These are phyloP conservation scores for Elegia similella DNA, from an alignment of 2,888 invertebrate species.

Conservation along the genomic window DNA sequence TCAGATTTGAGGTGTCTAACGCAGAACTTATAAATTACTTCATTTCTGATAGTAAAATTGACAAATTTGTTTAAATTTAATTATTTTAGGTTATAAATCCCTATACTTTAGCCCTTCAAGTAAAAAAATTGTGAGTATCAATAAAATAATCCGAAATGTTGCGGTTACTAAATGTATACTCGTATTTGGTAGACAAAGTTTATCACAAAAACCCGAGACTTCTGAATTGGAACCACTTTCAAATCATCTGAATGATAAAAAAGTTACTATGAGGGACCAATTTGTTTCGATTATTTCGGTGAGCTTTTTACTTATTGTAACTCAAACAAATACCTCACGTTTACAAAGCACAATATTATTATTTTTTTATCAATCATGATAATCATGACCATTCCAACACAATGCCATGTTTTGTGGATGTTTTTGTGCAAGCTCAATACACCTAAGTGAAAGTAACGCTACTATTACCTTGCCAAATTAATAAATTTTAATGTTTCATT, in stretches of 20 bases:
- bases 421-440: constrained; percentile 45
- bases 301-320: constrained; percentile 41
- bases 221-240: background rate
- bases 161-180: background rate
- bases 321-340: constrained; percentile 54
- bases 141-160: background rate
- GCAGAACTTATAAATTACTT: too few relatives aligned
- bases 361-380: constrained; percentile 60
- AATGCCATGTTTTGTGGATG: constrained; percentile 48
- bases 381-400: constrained; percentile 51
- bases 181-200: too few relatives aligned
- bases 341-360: constrained; percentile 33
- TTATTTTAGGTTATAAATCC: too few relatives aligned
- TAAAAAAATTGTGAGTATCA: too few relatives aligned
- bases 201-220: background rate
- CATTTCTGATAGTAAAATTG: too few relatives aligned
- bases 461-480: constrained; percentile 36
- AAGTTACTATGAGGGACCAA: background rate
- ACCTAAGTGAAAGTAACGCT: constrained; percentile 50
- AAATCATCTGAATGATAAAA: background rate
- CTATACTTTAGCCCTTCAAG: too few relatives aligned
- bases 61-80: too few relatives aligned
- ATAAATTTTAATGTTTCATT: too few relatives aligned
- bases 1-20: too few relatives aligned
- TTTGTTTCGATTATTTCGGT: background rate